phyloP scores from a whole-genome alignment of 2,888 invertebrate genomes.

The Griposia aprilina region DNA sequence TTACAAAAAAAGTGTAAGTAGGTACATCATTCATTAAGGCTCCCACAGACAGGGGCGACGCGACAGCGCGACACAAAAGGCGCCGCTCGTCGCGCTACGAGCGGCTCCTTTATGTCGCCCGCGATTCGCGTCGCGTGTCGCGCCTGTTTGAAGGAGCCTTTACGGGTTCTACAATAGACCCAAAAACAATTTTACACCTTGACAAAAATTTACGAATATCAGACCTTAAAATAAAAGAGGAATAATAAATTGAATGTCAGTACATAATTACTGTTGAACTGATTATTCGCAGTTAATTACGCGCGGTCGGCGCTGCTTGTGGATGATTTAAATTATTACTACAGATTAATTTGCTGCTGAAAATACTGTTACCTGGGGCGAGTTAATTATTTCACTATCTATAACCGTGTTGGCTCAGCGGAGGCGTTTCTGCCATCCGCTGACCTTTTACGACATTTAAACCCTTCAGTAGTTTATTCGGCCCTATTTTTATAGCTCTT shows the following conservation, averaged over 20 bases:
- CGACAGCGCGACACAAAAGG: too few relatives aligned
- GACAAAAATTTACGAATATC: constrained; percentile 7
- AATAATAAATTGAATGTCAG: constrained; percentile 41
- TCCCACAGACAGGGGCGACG: too few relatives aligned
- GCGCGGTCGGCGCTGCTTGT: constrained; percentile 42
- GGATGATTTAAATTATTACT: constrained; percentile 61
- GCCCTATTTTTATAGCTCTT: constrained; percentile 49
- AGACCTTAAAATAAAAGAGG: constrained; percentile 14
- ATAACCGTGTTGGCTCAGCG: constrained; percentile 44
- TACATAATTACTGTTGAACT: constrained; percentile 52
- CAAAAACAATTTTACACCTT: not conserved
- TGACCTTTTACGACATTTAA: constrained; percentile 61
- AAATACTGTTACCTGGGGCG: constrained; percentile 60
- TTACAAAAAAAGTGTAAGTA: not conserved
- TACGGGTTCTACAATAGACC: not conserved
- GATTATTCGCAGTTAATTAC: constrained; percentile 64
- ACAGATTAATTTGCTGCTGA: constrained; percentile 61
- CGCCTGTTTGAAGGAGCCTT: too few relatives aligned
- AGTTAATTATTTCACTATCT: constrained; percentile 62
- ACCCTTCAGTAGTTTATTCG: constrained; percentile 46
- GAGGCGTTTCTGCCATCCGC: constrained; percentile 34
- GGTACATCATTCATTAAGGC: too few relatives aligned
- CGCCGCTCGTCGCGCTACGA: too few relatives aligned
- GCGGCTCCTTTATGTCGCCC: too few relatives aligned
- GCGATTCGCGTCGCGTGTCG: too few relatives aligned